These are phyloP conservation scores for Vanacampus margaritifer DNA, from an alignment of 2,113 vertebrate species.

Conservation along the genomic window DNA sequence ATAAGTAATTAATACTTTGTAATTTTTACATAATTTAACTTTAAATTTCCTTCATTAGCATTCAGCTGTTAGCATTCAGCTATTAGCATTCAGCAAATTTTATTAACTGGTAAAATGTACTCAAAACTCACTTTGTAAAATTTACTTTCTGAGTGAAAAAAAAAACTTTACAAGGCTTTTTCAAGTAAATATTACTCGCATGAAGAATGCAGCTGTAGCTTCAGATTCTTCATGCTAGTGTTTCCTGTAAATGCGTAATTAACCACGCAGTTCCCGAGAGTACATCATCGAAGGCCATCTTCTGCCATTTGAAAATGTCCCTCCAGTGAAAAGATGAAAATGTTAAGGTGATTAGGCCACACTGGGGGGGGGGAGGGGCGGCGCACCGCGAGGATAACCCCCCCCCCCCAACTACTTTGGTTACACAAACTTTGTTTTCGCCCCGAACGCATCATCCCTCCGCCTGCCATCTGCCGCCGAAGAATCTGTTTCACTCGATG, in stretches of 20 bases:
- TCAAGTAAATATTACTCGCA: no score
- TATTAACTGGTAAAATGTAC: no score
- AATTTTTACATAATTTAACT: no score
- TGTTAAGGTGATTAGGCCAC: neutral
- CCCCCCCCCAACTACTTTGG: constrained; percentile 64
- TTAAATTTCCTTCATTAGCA: no score
- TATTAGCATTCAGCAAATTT: no score
- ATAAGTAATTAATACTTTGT: no score
- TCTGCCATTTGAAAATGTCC: neutral
- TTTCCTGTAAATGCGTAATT: neutral
- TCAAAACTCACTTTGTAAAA: no score
- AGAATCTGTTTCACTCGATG: constrained; percentile 81
- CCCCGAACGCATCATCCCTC: constrained; percentile 66
- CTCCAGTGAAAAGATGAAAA: neutral
- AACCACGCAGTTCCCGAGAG: neutral
- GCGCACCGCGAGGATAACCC: constrained; percentile 20
- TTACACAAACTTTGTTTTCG: constrained; percentile 81
- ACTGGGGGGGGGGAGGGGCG: neutral
- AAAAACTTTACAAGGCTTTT: no score
- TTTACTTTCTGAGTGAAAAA: no score
- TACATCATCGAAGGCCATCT: neutral
- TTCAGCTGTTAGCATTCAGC: no score
- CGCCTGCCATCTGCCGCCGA: constrained; percentile 75
- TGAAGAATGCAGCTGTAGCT: no score
- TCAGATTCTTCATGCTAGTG: neutral